Evolutionary conservation across 1,140 invertebrate species (phyloP).

Genomic region (Acyrthosiphon pisum): DNA sequence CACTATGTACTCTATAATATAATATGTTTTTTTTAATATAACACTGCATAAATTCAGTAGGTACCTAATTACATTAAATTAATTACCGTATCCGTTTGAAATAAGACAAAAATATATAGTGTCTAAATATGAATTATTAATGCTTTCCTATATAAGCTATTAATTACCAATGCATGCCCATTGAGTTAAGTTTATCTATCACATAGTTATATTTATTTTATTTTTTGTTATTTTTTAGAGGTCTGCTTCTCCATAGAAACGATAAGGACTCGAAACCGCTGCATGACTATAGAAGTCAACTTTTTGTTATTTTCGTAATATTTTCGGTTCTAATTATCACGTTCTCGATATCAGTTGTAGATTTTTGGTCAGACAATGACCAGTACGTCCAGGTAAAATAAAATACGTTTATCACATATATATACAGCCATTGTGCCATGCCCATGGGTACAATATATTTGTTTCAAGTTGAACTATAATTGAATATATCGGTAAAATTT

Average conservation of each 20-base stretch:
- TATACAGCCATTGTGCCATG: not conserved
- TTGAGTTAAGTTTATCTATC: no score
- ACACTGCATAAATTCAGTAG: not conserved
- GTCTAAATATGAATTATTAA: no score
- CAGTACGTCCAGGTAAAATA: not conserved
- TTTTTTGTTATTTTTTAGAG: not conserved
- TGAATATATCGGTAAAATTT: no score
- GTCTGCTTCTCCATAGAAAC: not conserved
- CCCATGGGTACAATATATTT: no score
- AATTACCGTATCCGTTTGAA: no score
- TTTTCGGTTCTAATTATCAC: not conserved
- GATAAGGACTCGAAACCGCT: not conserved
- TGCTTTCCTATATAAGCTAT: no score
- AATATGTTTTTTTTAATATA: not conserved
- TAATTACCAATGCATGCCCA: no score
- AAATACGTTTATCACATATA: not conserved
- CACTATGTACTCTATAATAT: not conserved
- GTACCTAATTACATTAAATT: no score
- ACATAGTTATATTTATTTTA: no score
- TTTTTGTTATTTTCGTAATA: not conserved
- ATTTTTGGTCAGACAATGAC: not conserved
- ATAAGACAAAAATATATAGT: no score
- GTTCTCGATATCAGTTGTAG: not conserved
- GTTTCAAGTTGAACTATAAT: not conserved
- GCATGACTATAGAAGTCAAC: not conserved